These are phyloP conservation scores for Drosophila phalerata DNA, from an alignment of 2,888 invertebrate genomes.

Conservation along the genomic window DNA sequence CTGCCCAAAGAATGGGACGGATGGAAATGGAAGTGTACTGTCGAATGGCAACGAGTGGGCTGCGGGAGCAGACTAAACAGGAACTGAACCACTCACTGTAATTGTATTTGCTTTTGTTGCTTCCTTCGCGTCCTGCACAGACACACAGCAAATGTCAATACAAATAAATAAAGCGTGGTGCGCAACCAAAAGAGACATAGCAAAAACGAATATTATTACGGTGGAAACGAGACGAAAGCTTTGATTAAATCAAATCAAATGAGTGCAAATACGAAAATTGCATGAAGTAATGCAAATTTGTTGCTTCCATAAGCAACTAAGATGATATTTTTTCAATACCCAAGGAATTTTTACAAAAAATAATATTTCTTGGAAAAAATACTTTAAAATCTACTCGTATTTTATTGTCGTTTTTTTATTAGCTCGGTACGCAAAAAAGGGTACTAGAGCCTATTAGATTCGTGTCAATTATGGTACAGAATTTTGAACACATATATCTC, in stretches of 20 bases:
- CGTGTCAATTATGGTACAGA: no score
- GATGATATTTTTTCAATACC: slow-evolving; percentile 42
- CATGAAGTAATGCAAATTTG: slow-evolving; percentile 64
- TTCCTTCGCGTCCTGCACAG: slow-evolving; percentile 63
- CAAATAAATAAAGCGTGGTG: slow-evolving; percentile 71
- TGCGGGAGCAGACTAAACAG: slow-evolving; percentile 11
- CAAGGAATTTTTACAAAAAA: neutral
- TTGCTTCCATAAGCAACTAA: slow-evolving; percentile 47
- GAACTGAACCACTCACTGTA: slow-evolving; percentile 72
- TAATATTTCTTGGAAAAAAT: neutral
- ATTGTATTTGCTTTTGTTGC: slow-evolving; percentile 75
- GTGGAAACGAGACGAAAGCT: slow-evolving; percentile 34
- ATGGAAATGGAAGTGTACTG: neutral
- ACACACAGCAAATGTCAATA: slow-evolving; percentile 69
- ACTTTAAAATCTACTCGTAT: neutral
- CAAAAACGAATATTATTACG: slow-evolving; percentile 21
- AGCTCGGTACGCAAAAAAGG: no score
- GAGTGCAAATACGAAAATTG: slow-evolving; percentile 68
- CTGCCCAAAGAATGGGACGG: slow-evolving; percentile 31
- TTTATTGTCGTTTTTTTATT: neutral
- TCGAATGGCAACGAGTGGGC: neutral
- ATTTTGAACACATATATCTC: no score
- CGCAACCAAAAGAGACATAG: slow-evolving; percentile 26
- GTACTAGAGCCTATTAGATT: no score
- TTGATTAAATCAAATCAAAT: slow-evolving; percentile 75